phyloP scores from a whole-genome alignment of 2,797 vertebrate genomes.

The Eospalax fontanierii region DNA sequence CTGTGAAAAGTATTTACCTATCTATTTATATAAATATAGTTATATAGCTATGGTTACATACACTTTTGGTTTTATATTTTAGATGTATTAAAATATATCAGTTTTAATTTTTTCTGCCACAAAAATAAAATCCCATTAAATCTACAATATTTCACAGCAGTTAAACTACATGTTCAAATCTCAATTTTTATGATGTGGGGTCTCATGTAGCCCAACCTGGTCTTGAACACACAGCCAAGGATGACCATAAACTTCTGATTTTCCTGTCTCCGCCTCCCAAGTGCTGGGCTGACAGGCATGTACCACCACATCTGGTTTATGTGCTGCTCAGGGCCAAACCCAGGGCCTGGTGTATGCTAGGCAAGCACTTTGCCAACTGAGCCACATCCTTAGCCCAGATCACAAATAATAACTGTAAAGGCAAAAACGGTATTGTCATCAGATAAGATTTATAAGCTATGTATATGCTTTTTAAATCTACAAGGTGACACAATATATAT shows the following conservation, averaged over 20 bases:
- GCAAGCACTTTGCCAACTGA: not conserved
- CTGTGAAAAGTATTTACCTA: not conserved
- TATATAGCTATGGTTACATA: not conserved
- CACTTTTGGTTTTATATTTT: not conserved
- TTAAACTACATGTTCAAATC: not conserved
- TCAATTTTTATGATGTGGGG: not conserved
- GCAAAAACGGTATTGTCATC: not conserved
- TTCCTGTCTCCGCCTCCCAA: not conserved
- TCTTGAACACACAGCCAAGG: not conserved
- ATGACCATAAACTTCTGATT: not conserved
- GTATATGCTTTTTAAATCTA: conserved; percentile 21
- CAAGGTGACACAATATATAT: not conserved
- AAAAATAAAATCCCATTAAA: conserved; percentile 43
- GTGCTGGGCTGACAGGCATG: not conserved
- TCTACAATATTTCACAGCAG: not conserved
- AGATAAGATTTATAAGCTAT: not conserved
- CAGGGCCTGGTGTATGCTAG: not conserved
- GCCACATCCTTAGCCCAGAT: too few relatives aligned
- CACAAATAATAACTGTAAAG: conserved; percentile 7
- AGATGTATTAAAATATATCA: conserved; percentile 7
- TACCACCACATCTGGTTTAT: not conserved
- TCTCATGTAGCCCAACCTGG: not conserved
- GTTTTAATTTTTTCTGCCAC: conserved; percentile 17
- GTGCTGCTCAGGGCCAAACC: not conserved
- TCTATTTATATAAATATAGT: not conserved